phyloP scores from a whole-genome alignment of 1,140 invertebrate species.

The Fopius arisanus region DNA sequence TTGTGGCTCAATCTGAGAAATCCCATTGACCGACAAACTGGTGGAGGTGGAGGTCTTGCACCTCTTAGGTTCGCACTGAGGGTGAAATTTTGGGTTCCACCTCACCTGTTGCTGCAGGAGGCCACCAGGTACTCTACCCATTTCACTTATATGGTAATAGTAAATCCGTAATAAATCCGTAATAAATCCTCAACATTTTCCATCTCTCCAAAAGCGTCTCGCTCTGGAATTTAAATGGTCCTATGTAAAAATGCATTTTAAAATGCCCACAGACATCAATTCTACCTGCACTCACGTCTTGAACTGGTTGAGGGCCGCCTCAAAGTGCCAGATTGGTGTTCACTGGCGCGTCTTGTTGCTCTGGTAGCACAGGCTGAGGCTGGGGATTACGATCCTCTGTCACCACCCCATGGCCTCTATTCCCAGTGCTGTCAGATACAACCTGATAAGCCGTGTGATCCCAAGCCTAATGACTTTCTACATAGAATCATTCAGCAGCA shows the following conservation, averaged over 20 bases:
- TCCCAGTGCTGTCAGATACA: constrained; percentile 70
- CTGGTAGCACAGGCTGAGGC: constrained; percentile 79
- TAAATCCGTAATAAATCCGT: too few species aligned
- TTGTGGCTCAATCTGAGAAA: constrained; percentile 88
- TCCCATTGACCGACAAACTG: constrained; percentile 77
- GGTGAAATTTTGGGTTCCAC: constrained; percentile 91
- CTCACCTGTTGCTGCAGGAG: constrained; percentile 84
- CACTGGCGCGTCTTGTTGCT: constrained; percentile 77
- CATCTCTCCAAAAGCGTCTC: too few species aligned
- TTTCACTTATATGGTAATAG: too few species aligned
- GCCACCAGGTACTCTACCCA: constrained; percentile 82
- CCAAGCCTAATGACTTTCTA: constrained; percentile 70
- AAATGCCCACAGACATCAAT: constrained; percentile 73
- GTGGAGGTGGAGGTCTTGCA: constrained; percentile 65
- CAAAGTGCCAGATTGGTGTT: constrained; percentile 72
- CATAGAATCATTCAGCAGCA: constrained; percentile 72
- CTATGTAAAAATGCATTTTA: constrained; percentile 8
- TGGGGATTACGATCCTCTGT: constrained; percentile 72
- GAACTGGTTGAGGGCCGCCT: constrained; percentile 78
- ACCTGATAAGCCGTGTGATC: constrained; percentile 62
- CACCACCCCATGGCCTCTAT: constrained; percentile 69
- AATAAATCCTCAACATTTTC: constrained; percentile 12
- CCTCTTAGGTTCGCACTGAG: constrained; percentile 71
- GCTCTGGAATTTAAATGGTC: not conserved
- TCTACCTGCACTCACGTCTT: constrained; percentile 81